Percentiles rank a stretch among this genome's conserved stretches.
Evolutionary conservation across 2,113 vertebrate genomes (phyloP).

Genomic region (Castor canadensis): DNA sequence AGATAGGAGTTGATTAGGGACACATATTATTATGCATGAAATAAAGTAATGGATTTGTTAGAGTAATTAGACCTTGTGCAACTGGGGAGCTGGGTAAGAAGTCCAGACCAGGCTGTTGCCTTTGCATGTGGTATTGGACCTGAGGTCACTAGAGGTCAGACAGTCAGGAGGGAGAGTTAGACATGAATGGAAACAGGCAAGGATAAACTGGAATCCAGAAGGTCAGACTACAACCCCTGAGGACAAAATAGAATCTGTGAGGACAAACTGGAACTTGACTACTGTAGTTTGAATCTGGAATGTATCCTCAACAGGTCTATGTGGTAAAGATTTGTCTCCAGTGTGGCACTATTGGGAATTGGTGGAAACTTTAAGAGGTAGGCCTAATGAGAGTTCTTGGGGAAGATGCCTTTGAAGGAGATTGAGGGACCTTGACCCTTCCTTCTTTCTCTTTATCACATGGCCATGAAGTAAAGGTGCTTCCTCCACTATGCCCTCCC

Average conservation of each 20-base stretch:
- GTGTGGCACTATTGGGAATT: background rate
- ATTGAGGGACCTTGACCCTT: background rate
- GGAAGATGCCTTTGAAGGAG: no score
- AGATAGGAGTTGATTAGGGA: background rate
- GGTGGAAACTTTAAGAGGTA: background rate
- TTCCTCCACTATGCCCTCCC: background rate
- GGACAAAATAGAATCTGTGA: background rate
- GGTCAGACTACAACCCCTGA: background rate
- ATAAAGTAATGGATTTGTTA: background rate
- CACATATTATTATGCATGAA: background rate
- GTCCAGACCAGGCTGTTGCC: background rate
- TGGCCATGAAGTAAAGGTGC: background rate
- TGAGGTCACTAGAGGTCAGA: background rate
- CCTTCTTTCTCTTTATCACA: background rate
- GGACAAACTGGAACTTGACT: background rate
- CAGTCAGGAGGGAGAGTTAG: background rate
- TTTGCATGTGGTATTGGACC: background rate
- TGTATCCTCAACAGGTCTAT: background rate
- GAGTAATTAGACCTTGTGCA: background rate
- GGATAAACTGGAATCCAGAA: background rate
- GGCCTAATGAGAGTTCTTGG: background rate
- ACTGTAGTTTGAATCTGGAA: background rate
- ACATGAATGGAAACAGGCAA: background rate
- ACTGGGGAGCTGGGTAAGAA: background rate
- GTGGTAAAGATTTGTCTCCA: background rate